These are phyloP conservation scores for Ptilorrhoa leucosticta DNA, from an alignment of 2,113 vertebrate genomes.

Conservation along the genomic window DNA sequence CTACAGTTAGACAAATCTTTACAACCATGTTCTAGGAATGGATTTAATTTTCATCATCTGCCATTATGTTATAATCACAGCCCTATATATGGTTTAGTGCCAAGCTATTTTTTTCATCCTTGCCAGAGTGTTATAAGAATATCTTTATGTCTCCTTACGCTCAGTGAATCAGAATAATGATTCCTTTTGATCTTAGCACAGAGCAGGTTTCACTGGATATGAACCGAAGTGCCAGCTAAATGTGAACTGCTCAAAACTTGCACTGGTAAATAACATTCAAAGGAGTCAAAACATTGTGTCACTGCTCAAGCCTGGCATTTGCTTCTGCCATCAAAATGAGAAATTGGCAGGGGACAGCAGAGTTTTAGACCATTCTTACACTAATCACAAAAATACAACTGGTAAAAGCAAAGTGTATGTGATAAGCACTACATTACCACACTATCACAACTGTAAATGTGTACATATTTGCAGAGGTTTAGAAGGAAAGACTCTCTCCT, in stretches of 20 bases:
- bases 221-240: background rate
- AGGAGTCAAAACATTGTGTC: constrained; percentile 8
- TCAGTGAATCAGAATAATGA: constrained; percentile 15
- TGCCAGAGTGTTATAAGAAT: background rate
- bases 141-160: background rate
- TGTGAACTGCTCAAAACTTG: constrained; percentile 16
- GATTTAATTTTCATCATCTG: background rate
- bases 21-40: background rate
- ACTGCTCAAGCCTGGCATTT: background rate
- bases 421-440: background rate
- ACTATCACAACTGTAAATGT: background rate
- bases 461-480: background rate
- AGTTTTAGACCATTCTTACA: background rate
- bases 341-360: background rate
- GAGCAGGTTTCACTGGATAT: background rate
- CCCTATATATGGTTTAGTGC: background rate
- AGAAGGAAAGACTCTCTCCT: background rate
- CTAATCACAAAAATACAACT: background rate
- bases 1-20: background rate
- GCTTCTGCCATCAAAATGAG: background rate
- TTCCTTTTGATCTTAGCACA: background rate
- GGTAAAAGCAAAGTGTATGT: background rate
- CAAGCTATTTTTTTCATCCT: background rate
- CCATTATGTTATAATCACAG: background rate
- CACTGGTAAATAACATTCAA: background rate